phyloP scores from a whole-genome alignment of 2,113 vertebrate genomes.

The mouse (Mus musculus) region DNA sequence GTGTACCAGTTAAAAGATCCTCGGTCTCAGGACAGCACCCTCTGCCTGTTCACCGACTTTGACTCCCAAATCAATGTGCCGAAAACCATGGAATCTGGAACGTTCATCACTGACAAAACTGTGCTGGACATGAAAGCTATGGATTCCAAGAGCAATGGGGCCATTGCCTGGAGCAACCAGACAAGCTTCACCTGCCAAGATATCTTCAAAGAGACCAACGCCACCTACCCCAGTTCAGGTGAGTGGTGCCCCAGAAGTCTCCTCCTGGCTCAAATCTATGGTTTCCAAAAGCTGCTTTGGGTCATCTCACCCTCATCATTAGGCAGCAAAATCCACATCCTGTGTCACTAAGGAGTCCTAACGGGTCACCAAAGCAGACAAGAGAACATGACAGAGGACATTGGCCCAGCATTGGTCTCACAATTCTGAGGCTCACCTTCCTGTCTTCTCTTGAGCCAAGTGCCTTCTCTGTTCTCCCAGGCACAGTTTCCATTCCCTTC shows the following conservation, averaged over 20 bases:
- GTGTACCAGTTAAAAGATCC: constrained; percentile 65
- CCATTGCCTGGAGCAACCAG: constrained; percentile 34
- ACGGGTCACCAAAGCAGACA: background rate
- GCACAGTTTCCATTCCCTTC: background rate
- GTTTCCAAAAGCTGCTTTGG: background rate
- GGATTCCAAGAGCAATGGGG: constrained; percentile 62
- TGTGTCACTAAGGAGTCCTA: background rate
- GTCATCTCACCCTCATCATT: background rate
- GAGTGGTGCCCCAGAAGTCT: background rate
- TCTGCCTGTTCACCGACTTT: constrained; percentile 76
- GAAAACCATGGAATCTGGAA: rapidly evolving
- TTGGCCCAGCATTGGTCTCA: background rate
- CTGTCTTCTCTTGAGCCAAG: background rate
- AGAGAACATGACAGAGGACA: background rate
- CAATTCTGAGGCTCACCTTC: background rate
- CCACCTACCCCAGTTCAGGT: background rate
- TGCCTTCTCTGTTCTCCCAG: background rate
- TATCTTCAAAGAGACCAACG: rapidly evolving
- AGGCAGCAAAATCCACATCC: background rate
- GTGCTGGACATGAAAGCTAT: constrained; percentile 52
- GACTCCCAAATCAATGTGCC: rapidly evolving
- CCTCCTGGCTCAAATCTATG: background rate
- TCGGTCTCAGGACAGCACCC: background rate
- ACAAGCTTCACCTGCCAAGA: rapidly evolving
- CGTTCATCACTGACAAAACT: rapidly evolving